phyloP scores from a whole-genome alignment of 2,113 vertebrate genomes.

The Romanogobio albipinnatus region DNA sequence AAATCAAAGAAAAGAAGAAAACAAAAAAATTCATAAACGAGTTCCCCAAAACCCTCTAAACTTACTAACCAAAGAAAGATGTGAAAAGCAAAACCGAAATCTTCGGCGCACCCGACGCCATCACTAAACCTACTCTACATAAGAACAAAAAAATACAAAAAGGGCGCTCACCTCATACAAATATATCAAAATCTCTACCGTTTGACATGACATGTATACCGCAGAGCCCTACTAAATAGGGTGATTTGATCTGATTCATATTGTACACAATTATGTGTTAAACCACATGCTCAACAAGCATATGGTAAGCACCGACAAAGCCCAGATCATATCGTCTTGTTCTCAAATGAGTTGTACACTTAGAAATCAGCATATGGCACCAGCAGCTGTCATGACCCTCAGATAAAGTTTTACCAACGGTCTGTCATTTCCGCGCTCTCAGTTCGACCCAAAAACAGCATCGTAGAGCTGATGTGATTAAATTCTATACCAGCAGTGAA shows the following conservation, averaged over 20 bases:
- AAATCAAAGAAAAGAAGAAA: no score
- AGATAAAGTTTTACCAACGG: neutral
- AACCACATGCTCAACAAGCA: neutral
- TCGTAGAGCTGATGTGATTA: constrained; percentile 27
- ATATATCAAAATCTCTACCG: neutral
- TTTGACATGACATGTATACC: neutral
- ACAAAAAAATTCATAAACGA: no score
- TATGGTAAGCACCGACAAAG: neutral
- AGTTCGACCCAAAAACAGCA: neutral
- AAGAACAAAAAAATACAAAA: no score
- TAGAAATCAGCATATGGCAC: constrained; percentile 17
- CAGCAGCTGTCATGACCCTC: constrained; percentile 21
- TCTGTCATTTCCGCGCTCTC: neutral
- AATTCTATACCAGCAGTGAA: neutral
- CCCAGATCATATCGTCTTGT: neutral
- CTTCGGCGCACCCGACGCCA: no score
- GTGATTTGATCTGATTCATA: neutral
- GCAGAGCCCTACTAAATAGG: neutral
- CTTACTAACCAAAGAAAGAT: no score
- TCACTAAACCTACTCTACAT: no score
- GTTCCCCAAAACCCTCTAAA: no score
- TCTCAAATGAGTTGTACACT: neutral
- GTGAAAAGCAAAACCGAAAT: no score
- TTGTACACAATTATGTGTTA: neutral
- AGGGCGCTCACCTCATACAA: neutral